Base-by-base conservation (phyloP, 2,888 invertebrate genomes). In the Anaspis maculata region DNA sequence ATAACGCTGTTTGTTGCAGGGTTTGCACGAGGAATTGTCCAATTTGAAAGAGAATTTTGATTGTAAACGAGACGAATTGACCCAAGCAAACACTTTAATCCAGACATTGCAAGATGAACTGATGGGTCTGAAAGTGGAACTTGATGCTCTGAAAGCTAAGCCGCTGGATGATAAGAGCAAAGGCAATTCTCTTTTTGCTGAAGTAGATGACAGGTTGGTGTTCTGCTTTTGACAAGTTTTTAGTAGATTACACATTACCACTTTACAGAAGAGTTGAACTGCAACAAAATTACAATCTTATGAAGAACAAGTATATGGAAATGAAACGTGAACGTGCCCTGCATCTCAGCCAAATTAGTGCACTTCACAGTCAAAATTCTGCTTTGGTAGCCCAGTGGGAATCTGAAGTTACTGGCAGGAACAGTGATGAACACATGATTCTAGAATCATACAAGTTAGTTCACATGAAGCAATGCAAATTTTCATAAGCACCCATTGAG, bases 121-220 rank as follows among this genome's bases (percentile, higher is more conserved):
- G 3, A 21, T 49, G 4, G 39, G 48, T 39, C 27, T 49, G 3
- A 52, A 55, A 33, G 38, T 26, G 21, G 57, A 62, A 44, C 34
- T 61, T 16, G 56, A 58, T 22, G 27, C 42, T 7, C 15, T 49
- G 3, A 59, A 50, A 47, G 49, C 34, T 32, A 51, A 51, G 41
- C 60, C 60, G 3, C 31, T 54, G 12, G 55, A 58, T 42, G 38
- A 44, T 23, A 39, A 48, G 13, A 50, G 47, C 25, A 51, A 52
- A 46, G 62, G 62, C 19, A 62, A 62, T 46, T 62, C 62, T 3
- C 43, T 62, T 30, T 62, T 62, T 54, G 61, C 59, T 15, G 62
- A 62, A 52, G 61, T 62, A 2, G 49, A 61, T 37, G 59, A 61
- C 33, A 56, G 56, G 57, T n/a, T n/a, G n/a, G n/a, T n/a, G n/a